phyloP scores from a whole-genome alignment of 2,797 vertebrate genomes.

The Halcyon smyrnensis region DNA sequence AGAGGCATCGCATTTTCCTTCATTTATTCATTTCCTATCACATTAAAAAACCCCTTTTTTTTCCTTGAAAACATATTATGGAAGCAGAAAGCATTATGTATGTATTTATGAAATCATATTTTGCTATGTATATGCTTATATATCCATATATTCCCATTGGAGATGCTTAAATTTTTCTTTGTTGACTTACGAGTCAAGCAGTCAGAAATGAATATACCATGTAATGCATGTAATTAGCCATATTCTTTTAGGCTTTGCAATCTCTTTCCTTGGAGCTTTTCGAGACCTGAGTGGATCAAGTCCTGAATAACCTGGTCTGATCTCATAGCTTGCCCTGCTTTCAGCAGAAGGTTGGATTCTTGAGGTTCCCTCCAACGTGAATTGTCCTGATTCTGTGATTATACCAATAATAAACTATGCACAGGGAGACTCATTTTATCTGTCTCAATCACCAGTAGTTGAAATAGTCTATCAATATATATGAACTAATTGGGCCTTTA shows the following conservation, averaged over 20 bases:
- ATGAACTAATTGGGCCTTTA: background rate
- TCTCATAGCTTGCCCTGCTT: background rate
- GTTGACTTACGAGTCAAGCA: background rate
- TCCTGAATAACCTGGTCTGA: background rate
- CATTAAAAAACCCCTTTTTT: background rate
- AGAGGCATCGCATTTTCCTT: background rate
- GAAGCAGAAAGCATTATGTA: background rate
- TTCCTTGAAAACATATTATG: background rate
- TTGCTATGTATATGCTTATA: background rate
- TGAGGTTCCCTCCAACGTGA: background rate
- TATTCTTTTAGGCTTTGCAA: background rate
- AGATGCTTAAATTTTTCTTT: background rate
- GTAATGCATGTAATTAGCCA: background rate
- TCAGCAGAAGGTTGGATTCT: background rate
- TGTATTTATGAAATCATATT: background rate
- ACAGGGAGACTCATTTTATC: background rate
- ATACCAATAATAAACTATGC: background rate
- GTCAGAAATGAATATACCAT: background rate
- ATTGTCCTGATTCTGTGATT: background rate
- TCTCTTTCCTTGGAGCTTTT: background rate
- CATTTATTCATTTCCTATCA: background rate
- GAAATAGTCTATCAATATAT: background rate
- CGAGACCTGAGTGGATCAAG: background rate
- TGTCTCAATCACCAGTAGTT: background rate
- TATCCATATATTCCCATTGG: background rate